These are phyloP conservation scores for Euphonia xanthogaster DNA, from an alignment of 2,797 vertebrate genomes.

Conservation along the genomic window DNA sequence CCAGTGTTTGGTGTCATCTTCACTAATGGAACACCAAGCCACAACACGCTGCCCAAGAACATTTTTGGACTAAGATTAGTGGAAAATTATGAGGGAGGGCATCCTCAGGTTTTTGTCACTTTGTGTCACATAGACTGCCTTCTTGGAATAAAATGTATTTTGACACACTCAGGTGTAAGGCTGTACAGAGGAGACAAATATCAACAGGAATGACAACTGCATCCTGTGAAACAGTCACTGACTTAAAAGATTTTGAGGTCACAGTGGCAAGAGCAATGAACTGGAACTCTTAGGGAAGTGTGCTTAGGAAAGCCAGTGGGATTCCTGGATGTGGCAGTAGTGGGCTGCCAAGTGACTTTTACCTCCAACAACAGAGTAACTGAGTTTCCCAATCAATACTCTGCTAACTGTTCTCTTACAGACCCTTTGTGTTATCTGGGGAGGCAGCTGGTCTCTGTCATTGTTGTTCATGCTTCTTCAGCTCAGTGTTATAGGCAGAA, in stretches of 20 bases:
- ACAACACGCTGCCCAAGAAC: background rate
- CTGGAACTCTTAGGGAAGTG: background rate
- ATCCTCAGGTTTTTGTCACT: background rate
- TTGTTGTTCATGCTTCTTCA: background rate
- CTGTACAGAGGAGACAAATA: background rate
- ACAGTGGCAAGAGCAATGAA: background rate
- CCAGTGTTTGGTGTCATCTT: background rate
- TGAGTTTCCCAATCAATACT: background rate
- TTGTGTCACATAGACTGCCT: background rate
- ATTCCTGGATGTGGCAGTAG: background rate
- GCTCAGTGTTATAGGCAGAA: background rate
- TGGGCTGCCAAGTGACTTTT: background rate
- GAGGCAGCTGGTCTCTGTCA: background rate
- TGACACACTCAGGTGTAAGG: background rate
- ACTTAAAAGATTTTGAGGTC: background rate
- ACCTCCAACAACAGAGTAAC: background rate
- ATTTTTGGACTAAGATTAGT: background rate
- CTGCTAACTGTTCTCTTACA: background rate
- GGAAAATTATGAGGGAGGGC: background rate
- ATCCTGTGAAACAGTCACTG: background rate
- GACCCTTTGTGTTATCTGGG: background rate
- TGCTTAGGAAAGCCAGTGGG: background rate
- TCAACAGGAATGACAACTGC: background rate
- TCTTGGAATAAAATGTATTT: background rate
- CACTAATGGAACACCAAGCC: background rate